These are phyloP conservation scores for Lemur catta DNA, from an alignment of 2,797 vertebrate species.

Conservation along the genomic window DNA sequence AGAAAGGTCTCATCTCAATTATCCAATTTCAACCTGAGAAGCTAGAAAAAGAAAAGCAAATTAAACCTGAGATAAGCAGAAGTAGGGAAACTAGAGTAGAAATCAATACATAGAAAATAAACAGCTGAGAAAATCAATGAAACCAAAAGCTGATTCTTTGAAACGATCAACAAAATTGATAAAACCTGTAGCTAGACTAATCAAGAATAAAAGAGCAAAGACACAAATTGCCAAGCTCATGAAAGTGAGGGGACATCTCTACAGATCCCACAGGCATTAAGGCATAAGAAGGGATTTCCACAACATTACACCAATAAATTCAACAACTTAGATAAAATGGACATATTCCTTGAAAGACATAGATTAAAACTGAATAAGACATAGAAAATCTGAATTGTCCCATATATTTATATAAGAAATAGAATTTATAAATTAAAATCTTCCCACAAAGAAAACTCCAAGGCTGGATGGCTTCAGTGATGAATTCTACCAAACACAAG, in stretches of 20 bases:
- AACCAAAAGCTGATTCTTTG: background rate
- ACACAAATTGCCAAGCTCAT: background rate
- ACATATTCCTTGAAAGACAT: background rate
- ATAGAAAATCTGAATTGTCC: background rate
- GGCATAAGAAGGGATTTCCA: background rate
- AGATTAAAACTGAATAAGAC: background rate
- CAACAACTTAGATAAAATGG: background rate
- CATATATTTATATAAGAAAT: background rate
- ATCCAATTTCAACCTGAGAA: background rate
- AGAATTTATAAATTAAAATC: background rate
- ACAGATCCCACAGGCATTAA: background rate
- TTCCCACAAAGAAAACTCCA: background rate
- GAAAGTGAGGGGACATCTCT: background rate
- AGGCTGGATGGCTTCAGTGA: background rate
- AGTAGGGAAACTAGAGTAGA: background rate
- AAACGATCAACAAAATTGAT: conserved; percentile 1
- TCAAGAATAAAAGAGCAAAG: background rate
- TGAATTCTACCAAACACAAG: background rate
- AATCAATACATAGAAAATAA: conserved; percentile 23
- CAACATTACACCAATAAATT: background rate
- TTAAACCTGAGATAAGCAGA: background rate
- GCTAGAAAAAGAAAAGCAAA: background rate
- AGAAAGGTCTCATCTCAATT: background rate
- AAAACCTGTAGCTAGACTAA: background rate
- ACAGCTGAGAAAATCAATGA: background rate